These are phyloP conservation scores for Clepsis dumicolana DNA, from an alignment of 2,888 invertebrate genomes.

Conservation along the genomic window DNA sequence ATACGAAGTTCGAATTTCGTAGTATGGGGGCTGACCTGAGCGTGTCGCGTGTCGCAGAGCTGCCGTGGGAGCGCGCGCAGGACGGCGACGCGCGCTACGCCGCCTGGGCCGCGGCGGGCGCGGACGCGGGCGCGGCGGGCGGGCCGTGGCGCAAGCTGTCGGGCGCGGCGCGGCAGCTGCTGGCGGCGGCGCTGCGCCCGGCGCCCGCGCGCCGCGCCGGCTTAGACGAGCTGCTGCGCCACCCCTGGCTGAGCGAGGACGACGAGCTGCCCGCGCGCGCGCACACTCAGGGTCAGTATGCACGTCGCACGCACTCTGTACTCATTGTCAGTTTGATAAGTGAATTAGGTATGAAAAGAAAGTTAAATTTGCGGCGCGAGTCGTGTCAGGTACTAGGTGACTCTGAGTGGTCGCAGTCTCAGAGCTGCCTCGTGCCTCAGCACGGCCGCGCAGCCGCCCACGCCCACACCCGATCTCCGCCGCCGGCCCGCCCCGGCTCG, in stretches of 20 bases:
- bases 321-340: neutral
- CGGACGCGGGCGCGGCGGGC: constrained; percentile 75
- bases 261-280: constrained; percentile 35
- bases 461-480: constrained; percentile 51
- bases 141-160: constrained; percentile 92
- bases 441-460: constrained; percentile 56
- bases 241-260: constrained; percentile 88
- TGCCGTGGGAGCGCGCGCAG: constrained; percentile 97
- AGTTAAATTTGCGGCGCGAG: constrained; percentile 54
- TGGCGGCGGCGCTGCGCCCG: constrained; percentile 91
- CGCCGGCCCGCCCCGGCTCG: constrained; percentile 45
- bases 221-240: constrained; percentile 89
- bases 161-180: constrained; percentile 90
- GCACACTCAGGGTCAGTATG: constrained; percentile 20
- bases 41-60: constrained; percentile 85
- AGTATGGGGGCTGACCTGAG: neutral
- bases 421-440: constrained; percentile 85
- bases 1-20: too few relatives aligned
- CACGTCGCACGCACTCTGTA: neutral
- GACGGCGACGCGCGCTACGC: constrained; percentile 89
- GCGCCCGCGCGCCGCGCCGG: constrained; percentile 88
- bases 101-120: constrained; percentile 86
- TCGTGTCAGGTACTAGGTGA: constrained; percentile 94
- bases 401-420: constrained; percentile 89
- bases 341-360: too few relatives aligned